Conservation (phyloP, 2,888 invertebrate genomes). For the Brachypalpus laphriformis region DNA sequence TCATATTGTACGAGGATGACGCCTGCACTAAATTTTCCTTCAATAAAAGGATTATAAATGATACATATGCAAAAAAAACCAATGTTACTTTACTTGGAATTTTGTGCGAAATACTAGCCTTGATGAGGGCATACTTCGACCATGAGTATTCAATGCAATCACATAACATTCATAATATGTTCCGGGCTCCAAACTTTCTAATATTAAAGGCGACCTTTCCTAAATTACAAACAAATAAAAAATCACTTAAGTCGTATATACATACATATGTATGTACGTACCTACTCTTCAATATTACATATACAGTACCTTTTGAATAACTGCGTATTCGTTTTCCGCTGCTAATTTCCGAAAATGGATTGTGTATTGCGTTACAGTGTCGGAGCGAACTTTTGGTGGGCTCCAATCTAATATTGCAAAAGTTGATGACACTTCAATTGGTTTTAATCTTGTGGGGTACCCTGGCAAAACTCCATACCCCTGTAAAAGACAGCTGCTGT, state of each 20-base stretch:
- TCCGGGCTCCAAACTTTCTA: slow-evolving; percentile 89
- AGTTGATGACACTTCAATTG: slow-evolving; percentile 89
- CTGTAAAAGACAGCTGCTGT: slow-evolving; percentile 91
- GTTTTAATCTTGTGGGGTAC: slow-evolving; percentile 87
- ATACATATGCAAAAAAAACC: too few species aligned
- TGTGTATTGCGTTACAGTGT: slow-evolving; percentile 88
- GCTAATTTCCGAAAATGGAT: slow-evolving; percentile 85
- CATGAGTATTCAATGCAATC: slow-evolving; percentile 91
- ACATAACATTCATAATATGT: slow-evolving; percentile 92
- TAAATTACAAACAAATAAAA: background rate
- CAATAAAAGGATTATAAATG: background rate
- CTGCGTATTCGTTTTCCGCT: slow-evolving; percentile 84
- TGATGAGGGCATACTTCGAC: slow-evolving; percentile 89
- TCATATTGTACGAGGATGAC: slow-evolving; percentile 89
- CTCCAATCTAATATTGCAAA: slow-evolving; percentile 92
- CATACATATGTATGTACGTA: too few species aligned
- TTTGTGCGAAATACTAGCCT: slow-evolving; percentile 90
- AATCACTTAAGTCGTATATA: background rate
- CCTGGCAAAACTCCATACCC: slow-evolving; percentile 93
- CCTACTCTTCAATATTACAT: too few species aligned
- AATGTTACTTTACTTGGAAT: slow-evolving; percentile 77
- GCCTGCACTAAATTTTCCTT: slow-evolving; percentile 78
- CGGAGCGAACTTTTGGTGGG: slow-evolving; percentile 87
- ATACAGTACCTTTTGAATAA: slow-evolving; percentile 84
- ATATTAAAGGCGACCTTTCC: slow-evolving; percentile 88